These are phyloP conservation scores for Cololabis saira DNA, from an alignment of 2,113 vertebrate genomes.

Conservation along the genomic window DNA sequence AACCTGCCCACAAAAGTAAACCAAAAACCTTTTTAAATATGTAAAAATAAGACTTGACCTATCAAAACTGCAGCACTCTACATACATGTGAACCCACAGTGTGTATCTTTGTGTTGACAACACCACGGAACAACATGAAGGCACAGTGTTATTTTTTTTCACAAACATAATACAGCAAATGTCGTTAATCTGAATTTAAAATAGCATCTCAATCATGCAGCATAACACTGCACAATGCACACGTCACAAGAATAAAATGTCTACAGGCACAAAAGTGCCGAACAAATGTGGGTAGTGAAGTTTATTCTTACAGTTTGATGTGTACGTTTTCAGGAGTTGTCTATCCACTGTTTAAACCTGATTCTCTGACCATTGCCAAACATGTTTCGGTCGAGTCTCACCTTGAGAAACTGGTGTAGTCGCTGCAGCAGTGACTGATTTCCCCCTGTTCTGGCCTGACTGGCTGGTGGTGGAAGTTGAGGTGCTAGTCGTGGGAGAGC, in stretches of 20 bases:
- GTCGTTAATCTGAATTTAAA: slow-evolving; percentile 6
- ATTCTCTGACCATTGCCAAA: background rate
- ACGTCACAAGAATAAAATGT: slow-evolving; percentile 14
- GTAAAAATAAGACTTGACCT: background rate
- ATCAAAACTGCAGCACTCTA: slow-evolving; percentile 4
- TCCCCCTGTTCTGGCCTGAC: slow-evolving; percentile 83
- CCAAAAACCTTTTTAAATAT: background rate
- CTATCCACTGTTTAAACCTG: background rate
- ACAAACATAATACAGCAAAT: slow-evolving; percentile 1
- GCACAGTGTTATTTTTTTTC: background rate
- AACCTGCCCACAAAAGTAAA: background rate
- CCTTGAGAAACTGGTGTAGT: slow-evolving; percentile 84
- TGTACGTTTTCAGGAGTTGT: background rate
- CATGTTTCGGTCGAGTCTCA: slow-evolving; percentile 63
- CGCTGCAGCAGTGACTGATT: slow-evolving; percentile 82
- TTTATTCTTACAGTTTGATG: slow-evolving; percentile 3
- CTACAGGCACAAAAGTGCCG: background rate
- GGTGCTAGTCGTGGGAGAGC: slow-evolving; percentile 70
- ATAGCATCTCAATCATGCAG: slow-evolving; percentile 16
- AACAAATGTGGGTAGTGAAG: background rate
- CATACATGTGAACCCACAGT: background rate
- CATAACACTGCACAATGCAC: slow-evolving; percentile 20
- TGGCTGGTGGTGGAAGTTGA: slow-evolving; percentile 78
- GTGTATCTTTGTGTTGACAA: background rate
- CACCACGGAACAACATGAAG: background rate